A percentile compares a stretch with the other conserved stretches of the same genome.
These are phyloP conservation scores for Botia kubotai DNA, from an alignment of 2,797 vertebrate species.

Conservation along the genomic window DNA sequence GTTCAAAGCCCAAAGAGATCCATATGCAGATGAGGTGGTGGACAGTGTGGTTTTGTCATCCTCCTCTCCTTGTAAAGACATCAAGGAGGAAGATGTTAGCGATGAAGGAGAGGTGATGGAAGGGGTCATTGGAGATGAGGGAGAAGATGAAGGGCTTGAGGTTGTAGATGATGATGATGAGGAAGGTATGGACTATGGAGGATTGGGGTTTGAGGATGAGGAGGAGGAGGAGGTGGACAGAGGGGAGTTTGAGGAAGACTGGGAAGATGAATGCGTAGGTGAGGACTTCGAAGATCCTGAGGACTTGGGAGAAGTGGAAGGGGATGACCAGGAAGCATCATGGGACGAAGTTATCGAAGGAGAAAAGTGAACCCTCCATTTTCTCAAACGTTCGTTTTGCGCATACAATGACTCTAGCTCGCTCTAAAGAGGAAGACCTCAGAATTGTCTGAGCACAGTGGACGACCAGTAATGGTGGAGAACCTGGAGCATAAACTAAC, in stretches of 20 bases:
- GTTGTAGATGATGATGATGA: conserved; percentile 52
- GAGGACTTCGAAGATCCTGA: conserved; percentile 65
- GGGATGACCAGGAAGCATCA: conserved; percentile 68
- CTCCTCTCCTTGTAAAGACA: conserved; percentile 61
- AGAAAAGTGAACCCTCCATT: conserved; percentile 62
- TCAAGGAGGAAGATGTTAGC: conserved; percentile 61
- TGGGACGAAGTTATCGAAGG: conserved; percentile 62
- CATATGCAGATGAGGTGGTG: conserved; percentile 64
- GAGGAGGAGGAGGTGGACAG: conserved; percentile 56
- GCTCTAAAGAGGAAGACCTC: not conserved
- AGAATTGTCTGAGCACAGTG: not conserved
- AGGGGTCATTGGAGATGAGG: conserved; percentile 59
- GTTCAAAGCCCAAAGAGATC: conserved; percentile 67
- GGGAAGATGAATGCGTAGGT: conserved; percentile 61
- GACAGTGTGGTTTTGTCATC: conserved; percentile 56
- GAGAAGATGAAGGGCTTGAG: conserved; percentile 53
- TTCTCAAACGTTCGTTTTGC: conserved; percentile 2
- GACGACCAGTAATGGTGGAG: conserved; percentile 9
- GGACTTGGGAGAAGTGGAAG: conserved; percentile 68
- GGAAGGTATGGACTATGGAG: conserved; percentile 65
- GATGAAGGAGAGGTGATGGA: conserved; percentile 73
- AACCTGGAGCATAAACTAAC: conserved; percentile 9
- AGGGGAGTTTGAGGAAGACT: conserved; percentile 54
- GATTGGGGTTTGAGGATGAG: conserved; percentile 64
- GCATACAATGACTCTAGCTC: not conserved